Base-by-base conservation (phyloP, 1,140 invertebrate genomes). In the Diplogasteroides magnus region DNA sequence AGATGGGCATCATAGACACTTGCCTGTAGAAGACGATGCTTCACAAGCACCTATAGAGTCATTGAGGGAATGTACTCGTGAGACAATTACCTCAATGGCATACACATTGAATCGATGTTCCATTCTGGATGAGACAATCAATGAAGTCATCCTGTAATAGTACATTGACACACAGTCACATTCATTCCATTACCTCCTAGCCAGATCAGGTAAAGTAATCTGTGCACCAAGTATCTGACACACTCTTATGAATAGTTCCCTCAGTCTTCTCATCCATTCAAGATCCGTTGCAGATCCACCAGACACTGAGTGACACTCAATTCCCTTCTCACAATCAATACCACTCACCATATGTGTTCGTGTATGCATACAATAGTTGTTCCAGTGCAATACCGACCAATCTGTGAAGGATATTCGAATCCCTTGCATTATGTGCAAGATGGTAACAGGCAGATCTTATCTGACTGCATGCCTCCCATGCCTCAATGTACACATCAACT, bases 61-160 rank as follows among this genome's bases (percentile, higher is more conserved):
- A 13, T 11, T 14, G 13, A 61, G 27, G 13, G 13, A n/a, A 61
- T 25, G 25, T 11, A 61, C 59, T n/a, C 11, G 13, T 11, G 23
- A 11, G 13, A n/a, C 11, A 19, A 37, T 57, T 19, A 64, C 88
- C 81, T 97, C 93, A 1, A 97, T 88, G 0, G 91, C 91, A 76
- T 97, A 93, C 31, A 94, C 85, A 81, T 96, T 97, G 81, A 90
- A 97, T 69, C 89, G 88, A 32, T 89, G 87, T 60, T 97, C 94
- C 72, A 94, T 92, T 56, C 91, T 87, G 77, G 90, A 90, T 74
- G 96, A 92, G 0, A 85, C 74, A 28, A 77, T 61, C 3, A 64
- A 61, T 14, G 55, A 29, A 15, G 76, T 77, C 14, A 77, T 67
- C 1, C 67, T 59, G 13, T 60, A 66, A 1, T 67, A 60, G 11